These are phyloP conservation scores for Irena cyanogastra DNA, from an alignment of 2,113 vertebrate species.

Conservation along the genomic window DNA sequence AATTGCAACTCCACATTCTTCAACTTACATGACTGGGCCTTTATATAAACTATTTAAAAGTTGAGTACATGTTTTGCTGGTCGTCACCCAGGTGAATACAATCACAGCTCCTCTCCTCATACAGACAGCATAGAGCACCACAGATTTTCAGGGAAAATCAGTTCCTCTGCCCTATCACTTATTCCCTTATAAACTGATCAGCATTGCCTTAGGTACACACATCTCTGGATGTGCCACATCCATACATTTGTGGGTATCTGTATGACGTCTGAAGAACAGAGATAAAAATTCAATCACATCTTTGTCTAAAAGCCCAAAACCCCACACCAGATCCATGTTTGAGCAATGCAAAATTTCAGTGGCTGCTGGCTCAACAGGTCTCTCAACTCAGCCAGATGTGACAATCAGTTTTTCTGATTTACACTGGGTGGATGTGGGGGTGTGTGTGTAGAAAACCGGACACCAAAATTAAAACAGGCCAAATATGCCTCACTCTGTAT, in stretches of 20 bases:
- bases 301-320: background rate
- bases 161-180: background rate
- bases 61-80: background rate
- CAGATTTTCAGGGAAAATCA: background rate
- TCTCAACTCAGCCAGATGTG: background rate
- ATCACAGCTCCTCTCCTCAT: background rate
- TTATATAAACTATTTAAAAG: background rate
- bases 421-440: background rate
- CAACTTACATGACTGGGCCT: background rate
- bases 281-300: background rate
- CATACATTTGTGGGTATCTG: background rate
- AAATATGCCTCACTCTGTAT: background rate
- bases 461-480: background rate
- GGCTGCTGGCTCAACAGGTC: background rate
- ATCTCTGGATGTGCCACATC: background rate
- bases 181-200: background rate
- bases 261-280: background rate
- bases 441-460: background rate
- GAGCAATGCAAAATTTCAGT: background rate
- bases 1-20: background rate
- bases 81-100: background rate
- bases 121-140: background rate
- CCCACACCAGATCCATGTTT: background rate
- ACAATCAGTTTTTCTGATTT: background rate
- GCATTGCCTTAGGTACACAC: background rate